Base-by-base conservation (phyloP, 2,113 vertebrate species). In the Hucho hucho region DNA sequence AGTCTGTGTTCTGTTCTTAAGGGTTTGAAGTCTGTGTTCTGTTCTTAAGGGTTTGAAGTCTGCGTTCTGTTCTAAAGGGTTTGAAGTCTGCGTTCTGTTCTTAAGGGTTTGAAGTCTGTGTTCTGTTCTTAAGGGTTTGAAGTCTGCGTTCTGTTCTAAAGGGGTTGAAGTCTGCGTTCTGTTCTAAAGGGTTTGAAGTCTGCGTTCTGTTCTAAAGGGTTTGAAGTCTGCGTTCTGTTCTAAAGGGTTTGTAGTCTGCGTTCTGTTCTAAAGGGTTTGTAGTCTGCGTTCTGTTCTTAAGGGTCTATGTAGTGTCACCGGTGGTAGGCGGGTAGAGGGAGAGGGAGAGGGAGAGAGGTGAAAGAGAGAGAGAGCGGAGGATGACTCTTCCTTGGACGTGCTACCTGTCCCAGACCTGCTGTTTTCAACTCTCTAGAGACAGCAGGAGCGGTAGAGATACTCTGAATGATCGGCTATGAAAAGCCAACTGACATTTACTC, bases 61-160 rank as follows among this genome's bases (percentile, higher is more conserved):
- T 77, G 73, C 68, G n/a, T 43, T 43, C 37, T 43, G 37, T 78
- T 70, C 70, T 43, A 59, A 77, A 66, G 43, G 29, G 29, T 32
- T 32, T 32, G 29, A 32, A 32, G 29, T 32, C 29, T 6, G 29
- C 29, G 29, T 32, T 32, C 29, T 32, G 29, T 32, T 32, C 29
- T 6, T 6, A 32, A 6, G 29, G 29, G 29, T 0, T 75, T 53
- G 53, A 37, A 76, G 74, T 79, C 49, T 76, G 71, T 65, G 37
- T 32, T 32, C 29, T n/a, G n/a, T n/a, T n/a, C n/a, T n/a, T n/a
- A n/a, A n/a, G n/a, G n/a, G n/a, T n/a, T 75, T 56, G 56, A 43
- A 76, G 75, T 79, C 49, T 77, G 73, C 68, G n/a, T 43, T 43
- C 37, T 43, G 37, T 78, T 70, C 70, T 43, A 59, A 77, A 66